A percentile compares a stretch with the other conserved stretches of the same genome.
Conservation (phyloP, 2,113 vertebrate genomes). For the Vanacampus margaritifer region DNA sequence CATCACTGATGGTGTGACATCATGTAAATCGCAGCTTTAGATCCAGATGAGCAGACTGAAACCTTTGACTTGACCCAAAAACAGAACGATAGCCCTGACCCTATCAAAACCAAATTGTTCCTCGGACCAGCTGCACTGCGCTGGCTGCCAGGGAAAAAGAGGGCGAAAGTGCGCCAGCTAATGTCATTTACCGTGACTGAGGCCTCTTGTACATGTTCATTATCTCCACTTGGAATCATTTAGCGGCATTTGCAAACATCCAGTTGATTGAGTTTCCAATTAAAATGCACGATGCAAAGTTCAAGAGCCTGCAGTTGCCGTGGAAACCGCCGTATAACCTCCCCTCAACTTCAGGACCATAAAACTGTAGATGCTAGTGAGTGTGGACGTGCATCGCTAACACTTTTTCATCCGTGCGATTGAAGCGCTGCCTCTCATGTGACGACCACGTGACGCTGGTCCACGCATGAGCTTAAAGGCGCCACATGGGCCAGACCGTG, state of each 20-base stretch:
- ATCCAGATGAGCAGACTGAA: not conserved
- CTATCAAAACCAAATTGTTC: not conserved
- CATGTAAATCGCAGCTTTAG: not conserved
- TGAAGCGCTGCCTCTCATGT: constrained; percentile 14
- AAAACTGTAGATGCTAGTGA: not conserved
- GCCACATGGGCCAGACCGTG: constrained; percentile 29
- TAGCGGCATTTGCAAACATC: not conserved
- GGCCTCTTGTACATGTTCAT: constrained; percentile 3
- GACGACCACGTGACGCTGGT: constrained; percentile 21
- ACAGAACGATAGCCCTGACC: not conserved
- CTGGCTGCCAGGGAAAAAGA: not conserved
- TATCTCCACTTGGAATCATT: not conserved
- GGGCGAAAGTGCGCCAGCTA: not conserved
- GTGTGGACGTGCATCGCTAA: not conserved
- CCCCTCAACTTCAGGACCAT: not conserved
- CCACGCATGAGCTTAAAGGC: constrained; percentile 1
- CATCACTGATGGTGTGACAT: not conserved
- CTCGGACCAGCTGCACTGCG: not conserved
- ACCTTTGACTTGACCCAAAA: not conserved
- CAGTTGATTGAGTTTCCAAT: not conserved
- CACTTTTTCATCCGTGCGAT: constrained; percentile 14
- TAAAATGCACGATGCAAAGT: not conserved
- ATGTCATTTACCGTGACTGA: constrained; percentile 7
- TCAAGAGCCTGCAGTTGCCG: not conserved
- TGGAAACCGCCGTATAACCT: not conserved